Percentiles rank a stretch among this genome's conserved stretches.
Evolutionary conservation across 1,140 invertebrate species (phyloP).

Genomic region (Lasioglossum baleicum): DNA sequence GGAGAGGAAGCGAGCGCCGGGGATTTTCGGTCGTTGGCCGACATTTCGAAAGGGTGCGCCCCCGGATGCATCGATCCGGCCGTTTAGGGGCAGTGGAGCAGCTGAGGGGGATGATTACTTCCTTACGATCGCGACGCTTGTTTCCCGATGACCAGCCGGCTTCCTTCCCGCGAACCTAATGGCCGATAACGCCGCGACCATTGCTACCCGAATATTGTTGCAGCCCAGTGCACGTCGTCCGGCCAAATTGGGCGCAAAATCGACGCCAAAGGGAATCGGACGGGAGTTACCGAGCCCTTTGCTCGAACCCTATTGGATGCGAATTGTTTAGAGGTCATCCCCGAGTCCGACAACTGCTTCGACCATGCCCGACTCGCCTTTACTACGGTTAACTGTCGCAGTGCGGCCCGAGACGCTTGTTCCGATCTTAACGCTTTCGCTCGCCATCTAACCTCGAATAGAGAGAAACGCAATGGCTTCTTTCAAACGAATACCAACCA

Average conservation of each 20-base stretch:
- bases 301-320: neutral
- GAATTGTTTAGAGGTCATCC: neutral
- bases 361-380: too few species aligned
- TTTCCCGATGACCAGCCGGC: constrained; percentile 38
- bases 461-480: too few species aligned
- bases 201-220: constrained; percentile 49
- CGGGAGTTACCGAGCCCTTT: neutral
- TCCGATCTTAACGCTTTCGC: too few species aligned
- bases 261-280: neutral
- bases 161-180: constrained; percentile 39
- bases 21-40: constrained; percentile 48
- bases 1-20: constrained; percentile 3
- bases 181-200: constrained; percentile 54
- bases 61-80: constrained; percentile 41
- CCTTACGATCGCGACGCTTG: constrained; percentile 45
- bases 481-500: too few species aligned
- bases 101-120: constrained; percentile 47
- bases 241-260: constrained; percentile 32
- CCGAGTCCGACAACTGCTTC: too few species aligned
- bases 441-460: too few species aligned
- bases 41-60: constrained; percentile 54
- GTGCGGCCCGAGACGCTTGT: too few species aligned
- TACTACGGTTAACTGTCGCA: too few species aligned
- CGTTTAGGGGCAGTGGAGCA: constrained; percentile 38
- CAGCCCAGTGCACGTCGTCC: constrained; percentile 1